Base-by-base conservation (phyloP, 2,888 invertebrate species). In the Machimus atricapillus region DNA sequence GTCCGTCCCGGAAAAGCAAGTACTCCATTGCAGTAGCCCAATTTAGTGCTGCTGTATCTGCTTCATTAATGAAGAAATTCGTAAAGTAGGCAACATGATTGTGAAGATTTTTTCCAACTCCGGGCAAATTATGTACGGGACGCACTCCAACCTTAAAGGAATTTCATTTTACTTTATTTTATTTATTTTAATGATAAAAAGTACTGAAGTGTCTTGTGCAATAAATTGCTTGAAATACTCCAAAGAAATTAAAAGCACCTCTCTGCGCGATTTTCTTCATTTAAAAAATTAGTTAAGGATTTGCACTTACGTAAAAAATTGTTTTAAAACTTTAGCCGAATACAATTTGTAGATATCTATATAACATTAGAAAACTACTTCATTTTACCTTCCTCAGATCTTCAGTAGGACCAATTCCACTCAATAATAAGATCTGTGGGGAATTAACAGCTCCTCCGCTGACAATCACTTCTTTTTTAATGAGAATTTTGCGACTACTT, bases 11-110 rank as follows among this genome's bases (percentile, higher is more conserved):
- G 93, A 97, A 97, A 14, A 97, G 94, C 40, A 97, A 92, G 90
- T 97, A 97, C 91, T 97, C 97, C 97, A 97, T 97, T 1, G 97
- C 97, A 0, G 97, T 97, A 23, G 97, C 97, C 97, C 97, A 97
- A 92, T 97, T 97, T n/a, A 97, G 94, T 0, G 97, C 96, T 0
- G 96, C 94, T 0, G 97, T 97, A 90, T 97, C 96, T 87, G 97
- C 96, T 90, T 97, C 97, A 89, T 96, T 96, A 85, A 97, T 95
- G 88, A 95, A 94, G 93, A 97, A 98, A 92, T 94, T 96, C 81
- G 97, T 93, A 90, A 96, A 95, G 92, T 94, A 96, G 0, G 97
- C 96, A 1, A 97, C 97, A 91, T 97, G 97, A 92, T 97, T 97
- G 90, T 97, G 97, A 6, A 98, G 94, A 93, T 97, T 98, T 90